Base-by-base conservation (phyloP, 2,797 vertebrate species). In the Danio aesculapii region DNA sequence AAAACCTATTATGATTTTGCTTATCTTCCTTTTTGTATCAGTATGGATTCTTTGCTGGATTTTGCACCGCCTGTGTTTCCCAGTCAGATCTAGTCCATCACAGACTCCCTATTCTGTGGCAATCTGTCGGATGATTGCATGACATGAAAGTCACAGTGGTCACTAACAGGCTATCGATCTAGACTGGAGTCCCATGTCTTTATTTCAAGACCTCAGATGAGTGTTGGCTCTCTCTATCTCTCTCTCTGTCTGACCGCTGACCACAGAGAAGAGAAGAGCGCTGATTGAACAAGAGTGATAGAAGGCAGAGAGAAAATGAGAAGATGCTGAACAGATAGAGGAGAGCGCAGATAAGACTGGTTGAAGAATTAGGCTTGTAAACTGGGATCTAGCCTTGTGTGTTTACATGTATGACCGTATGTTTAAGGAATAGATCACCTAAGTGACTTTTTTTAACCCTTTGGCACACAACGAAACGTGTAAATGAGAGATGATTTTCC, bases 101-200 rank as follows among this genome's bases (percentile, higher is more conserved):
- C 72, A 82, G 67, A 64, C 62, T 55, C 79, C 62, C 71, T 85
- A 85, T 75, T 82, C 81, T 79, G 58, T 73, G 82, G 76, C 70
- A 52, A 87, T 86, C 82, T 83, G 81, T 6, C 10, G 75, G 77
- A 79, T 84, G 90, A 91, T 87, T 91, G 89, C 84, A 85, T 88
- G 90, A 92, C 85, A 88, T 73, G 74, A 81, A 80, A 81, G 69
- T 81, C 81, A 81, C 83, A 85, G 79, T 81, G 83, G 86, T 89
- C 81, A 87, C 85, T 85, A 90, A 86, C 84, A 77, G 81, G 79
- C 70, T 90, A 92, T 92, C 63, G 85, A 91, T 91, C 87, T 61
- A 79, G 55, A 82, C 84, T 80, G 49, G 86, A 82, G 77, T 88
- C 85, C 84, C 76, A 81, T 85, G 84, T 85, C 84, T 88, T 74